Conservation (phyloP, 1,140 invertebrate genomes). For the Lepidurus couesii region DNA sequence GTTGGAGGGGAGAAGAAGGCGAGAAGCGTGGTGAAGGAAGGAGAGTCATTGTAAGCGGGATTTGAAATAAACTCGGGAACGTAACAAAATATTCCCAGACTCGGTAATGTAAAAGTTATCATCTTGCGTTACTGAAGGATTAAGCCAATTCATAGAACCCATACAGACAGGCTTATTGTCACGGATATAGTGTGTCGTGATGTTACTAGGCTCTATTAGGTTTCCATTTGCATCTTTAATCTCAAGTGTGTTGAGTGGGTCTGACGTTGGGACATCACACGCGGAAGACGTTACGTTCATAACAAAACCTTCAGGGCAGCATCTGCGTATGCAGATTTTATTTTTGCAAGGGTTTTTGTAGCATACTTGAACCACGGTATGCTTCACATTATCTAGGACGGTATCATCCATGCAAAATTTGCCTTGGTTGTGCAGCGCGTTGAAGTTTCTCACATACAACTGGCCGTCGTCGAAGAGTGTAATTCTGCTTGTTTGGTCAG, state of each 20-base stretch:
- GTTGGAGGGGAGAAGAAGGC: too few relatives aligned
- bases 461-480: not conserved
- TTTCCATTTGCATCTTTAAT: not conserved
- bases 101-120: conserved; percentile 9
- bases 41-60: too few relatives aligned
- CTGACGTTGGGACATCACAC: not conserved
- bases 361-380: not conserved
- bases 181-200: not conserved
- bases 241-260: not conserved
- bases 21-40: too few relatives aligned
- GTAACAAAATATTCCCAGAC: too few relatives aligned
- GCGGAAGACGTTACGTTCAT: too few relatives aligned
- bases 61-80: too few relatives aligned
- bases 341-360: conserved; percentile 4
- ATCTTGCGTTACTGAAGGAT: not conserved
- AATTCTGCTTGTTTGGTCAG: not conserved
- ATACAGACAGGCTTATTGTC: not conserved
- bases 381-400: not conserved
- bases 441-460: not conserved
- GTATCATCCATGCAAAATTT: not conserved
- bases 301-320: not conserved
- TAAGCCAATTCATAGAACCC: not conserved
- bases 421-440: not conserved
- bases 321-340: conserved; percentile 23
- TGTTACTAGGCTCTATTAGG: not conserved